phyloP scores from a whole-genome alignment of 2,888 invertebrate genomes.

The Cremastobaeus sp. region DNA sequence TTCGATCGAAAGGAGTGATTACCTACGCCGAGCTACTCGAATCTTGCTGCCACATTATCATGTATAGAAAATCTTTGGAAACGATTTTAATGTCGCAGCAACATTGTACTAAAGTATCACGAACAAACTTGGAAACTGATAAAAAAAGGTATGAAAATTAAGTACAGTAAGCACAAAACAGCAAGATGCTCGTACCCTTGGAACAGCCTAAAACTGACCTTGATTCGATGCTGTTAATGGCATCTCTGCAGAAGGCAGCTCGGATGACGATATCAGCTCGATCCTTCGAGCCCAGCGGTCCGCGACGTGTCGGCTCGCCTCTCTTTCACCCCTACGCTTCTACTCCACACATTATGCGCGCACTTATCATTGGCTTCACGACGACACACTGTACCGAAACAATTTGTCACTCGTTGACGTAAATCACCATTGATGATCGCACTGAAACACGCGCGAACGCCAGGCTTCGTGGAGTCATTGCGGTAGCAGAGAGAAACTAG shows the following conservation, averaged over 20 bases:
- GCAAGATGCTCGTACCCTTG: slow-evolving; percentile 25
- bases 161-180: slow-evolving; percentile 37
- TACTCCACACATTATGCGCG: slow-evolving; percentile 51
- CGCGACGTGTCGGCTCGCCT: slow-evolving; percentile 43
- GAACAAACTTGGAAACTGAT: not conserved
- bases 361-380: slow-evolving; percentile 41
- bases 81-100: slow-evolving; percentile 53
- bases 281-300: slow-evolving; percentile 21
- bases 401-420: slow-evolving; percentile 28
- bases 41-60: slow-evolving; percentile 54
- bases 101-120: slow-evolving; percentile 21
- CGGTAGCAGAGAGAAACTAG: slow-evolving; percentile 73
- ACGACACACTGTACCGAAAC: slow-evolving; percentile 48
- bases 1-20: not conserved
- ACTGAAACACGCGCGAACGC: slow-evolving; percentile 64
- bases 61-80: slow-evolving; percentile 57
- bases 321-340: slow-evolving; percentile 29
- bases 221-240: slow-evolving; percentile 68
- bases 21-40: slow-evolving; percentile 2
- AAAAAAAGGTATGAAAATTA: not conserved
- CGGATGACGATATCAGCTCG: slow-evolving; percentile 39
- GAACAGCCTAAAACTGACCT: slow-evolving; percentile 71
- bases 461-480: slow-evolving; percentile 71
- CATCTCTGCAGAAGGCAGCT: slow-evolving; percentile 66
- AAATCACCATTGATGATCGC: slow-evolving; percentile 62